phyloP scores from a whole-genome alignment of 2,888 invertebrate species.

The Disparrhopalites patrizii region DNA sequence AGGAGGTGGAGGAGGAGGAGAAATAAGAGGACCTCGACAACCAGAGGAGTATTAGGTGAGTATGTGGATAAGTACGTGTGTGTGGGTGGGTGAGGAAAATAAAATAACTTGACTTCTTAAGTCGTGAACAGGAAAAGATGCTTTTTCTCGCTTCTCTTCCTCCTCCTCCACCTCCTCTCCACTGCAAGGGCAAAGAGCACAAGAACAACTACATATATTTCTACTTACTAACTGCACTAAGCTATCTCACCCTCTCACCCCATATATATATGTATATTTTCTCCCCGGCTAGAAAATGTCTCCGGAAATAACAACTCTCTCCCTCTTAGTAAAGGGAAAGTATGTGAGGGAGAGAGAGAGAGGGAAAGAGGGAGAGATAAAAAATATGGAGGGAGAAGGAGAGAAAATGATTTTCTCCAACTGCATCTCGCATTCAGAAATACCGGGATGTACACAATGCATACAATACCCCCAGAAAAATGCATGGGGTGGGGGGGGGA shows the following conservation, averaged over 20 bases:
- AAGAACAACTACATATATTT: not conserved
- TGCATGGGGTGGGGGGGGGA: too few species aligned
- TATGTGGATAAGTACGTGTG: constrained; percentile 1
- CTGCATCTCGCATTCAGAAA: not conserved
- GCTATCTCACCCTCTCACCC: too few species aligned
- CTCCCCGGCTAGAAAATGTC: not conserved
- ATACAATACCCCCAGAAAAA: not conserved
- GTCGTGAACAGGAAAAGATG: constrained; percentile 18
- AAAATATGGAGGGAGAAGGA: not conserved
- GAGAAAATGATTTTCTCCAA: not conserved
- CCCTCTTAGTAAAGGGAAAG: too few species aligned
- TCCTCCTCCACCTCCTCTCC: not conserved
- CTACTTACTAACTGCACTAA: too few species aligned
- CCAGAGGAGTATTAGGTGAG: constrained; percentile 5
- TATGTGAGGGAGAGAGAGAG: not conserved
- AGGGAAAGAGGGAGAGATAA: too few species aligned
- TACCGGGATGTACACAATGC: not conserved
- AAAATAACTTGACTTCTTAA: constrained; percentile 18
- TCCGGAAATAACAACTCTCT: constrained; percentile 6
- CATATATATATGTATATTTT: not conserved
- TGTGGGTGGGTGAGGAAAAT: constrained; percentile 19
- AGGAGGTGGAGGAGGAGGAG: too few species aligned
- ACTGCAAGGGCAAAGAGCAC: not conserved
- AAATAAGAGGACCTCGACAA: too few species aligned
- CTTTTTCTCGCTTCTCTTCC: not conserved